Percentiles rank a stretch among this genome's conserved stretches.
Evolutionary conservation across 2,113 vertebrate species (phyloP).

Genomic region (Solea senegalensis): DNA sequence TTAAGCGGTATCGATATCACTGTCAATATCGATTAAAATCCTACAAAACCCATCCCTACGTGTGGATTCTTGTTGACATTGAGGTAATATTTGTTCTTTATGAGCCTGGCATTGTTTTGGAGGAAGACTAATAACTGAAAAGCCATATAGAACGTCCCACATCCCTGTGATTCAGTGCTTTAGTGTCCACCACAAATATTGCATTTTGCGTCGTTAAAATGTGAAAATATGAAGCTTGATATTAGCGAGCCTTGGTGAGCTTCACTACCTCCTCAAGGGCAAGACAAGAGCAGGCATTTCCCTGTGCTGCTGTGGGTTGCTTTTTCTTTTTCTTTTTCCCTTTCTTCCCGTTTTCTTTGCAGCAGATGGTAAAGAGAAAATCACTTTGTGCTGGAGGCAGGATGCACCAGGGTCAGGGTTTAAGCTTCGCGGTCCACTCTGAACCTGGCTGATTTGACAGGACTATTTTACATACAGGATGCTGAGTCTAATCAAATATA

Average conservation of each 20-base stretch:
- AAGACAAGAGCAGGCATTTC: slow-evolving; percentile 64
- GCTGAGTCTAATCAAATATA: slow-evolving; percentile 65
- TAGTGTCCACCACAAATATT: slow-evolving; percentile 31
- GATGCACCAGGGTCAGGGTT: slow-evolving; percentile 67
- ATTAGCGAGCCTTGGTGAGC: slow-evolving; percentile 45
- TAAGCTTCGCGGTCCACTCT: slow-evolving; percentile 69
- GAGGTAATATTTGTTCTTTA: not conserved
- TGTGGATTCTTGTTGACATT: not conserved
- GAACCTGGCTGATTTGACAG: slow-evolving; percentile 61
- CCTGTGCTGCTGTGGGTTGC: slow-evolving; percentile 35
- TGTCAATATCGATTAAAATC: too few relatives aligned
- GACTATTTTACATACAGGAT: slow-evolving; percentile 54
- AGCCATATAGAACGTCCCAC: not conserved
- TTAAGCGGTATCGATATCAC: too few relatives aligned
- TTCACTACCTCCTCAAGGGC: slow-evolving; percentile 63
- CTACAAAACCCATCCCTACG: too few relatives aligned
- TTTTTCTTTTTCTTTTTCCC: not conserved
- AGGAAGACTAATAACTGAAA: not conserved
- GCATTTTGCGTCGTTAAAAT: not conserved
- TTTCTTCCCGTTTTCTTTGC: slow-evolving; percentile 22
- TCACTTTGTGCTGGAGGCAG: slow-evolving; percentile 66
- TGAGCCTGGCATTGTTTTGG: not conserved
- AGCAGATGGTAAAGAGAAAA: slow-evolving; percentile 77
- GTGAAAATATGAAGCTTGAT: slow-evolving; percentile 42
- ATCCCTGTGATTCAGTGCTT: slow-evolving; percentile 5